A percentile compares a stretch with the other conserved stretches of the same genome.
phyloP scores from a whole-genome alignment of 2,113 vertebrate species.

The Phasianus colchicus region DNA sequence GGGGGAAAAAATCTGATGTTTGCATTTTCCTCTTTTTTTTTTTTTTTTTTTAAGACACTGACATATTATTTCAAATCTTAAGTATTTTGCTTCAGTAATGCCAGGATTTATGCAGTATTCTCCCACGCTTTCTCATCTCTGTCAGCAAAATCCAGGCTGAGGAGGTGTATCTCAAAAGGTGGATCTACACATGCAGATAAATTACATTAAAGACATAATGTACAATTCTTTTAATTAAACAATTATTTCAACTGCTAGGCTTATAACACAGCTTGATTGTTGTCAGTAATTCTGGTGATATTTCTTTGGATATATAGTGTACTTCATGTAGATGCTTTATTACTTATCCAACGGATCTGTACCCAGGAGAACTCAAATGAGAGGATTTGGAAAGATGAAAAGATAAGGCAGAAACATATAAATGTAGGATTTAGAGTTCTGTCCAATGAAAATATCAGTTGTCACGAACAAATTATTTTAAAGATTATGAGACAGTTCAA shows the following conservation, averaged over 20 bases:
- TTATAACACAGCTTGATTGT: neutral
- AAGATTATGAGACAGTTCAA: neutral
- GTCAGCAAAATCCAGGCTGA: neutral
- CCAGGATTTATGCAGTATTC: neutral
- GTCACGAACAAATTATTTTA: neutral
- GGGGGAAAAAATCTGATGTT: neutral
- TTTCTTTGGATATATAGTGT: neutral
- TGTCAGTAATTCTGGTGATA: neutral
- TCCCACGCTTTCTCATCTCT: neutral
- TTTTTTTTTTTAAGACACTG: neutral
- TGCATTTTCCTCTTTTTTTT: neutral
- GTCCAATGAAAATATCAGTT: neutral
- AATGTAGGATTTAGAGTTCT: neutral
- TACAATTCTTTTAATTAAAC: neutral
- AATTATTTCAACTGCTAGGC: neutral
- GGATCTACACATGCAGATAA: neutral
- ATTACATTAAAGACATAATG: neutral
- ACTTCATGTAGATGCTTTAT: neutral
- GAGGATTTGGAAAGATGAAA: conserved; percentile 1
- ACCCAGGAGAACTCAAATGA: neutral
- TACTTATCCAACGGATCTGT: neutral
- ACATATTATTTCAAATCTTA: conserved; percentile 7
- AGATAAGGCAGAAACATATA: neutral
- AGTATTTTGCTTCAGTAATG: neutral
- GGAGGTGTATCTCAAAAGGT: neutral